Evolutionary conservation across 1,140 invertebrate genomes (phyloP), one percentile per base, ranked within the genome.

Genomic region (Pomacea maculata): DNA sequence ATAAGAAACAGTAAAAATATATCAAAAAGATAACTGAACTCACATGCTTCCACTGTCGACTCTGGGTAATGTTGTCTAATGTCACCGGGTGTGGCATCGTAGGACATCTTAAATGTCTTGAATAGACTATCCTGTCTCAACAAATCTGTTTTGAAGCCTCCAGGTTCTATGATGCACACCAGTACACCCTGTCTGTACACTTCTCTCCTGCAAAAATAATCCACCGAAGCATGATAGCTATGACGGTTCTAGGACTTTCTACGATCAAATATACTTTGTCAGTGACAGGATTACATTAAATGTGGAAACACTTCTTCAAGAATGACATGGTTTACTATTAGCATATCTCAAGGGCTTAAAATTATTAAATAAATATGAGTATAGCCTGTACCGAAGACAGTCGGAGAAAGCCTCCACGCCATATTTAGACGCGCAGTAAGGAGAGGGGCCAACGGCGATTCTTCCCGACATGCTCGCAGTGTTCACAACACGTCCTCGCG

Each of bases 401-500:
- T 84, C 83, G 6, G 84, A 85, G 64, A 83, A 87, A 34, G 79
- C 86, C 68, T 85, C 84, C 7, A 87, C 84, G 14, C 80, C 86
- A 82, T 80, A 83, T 77, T 86, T 87, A 19, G 83, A 81, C 0
- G 83, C 74, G 67, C 68, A 75, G 67, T 87, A 87, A 17, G 83
- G 79, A 6, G 70, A 45, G n/a, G 25, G 14, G 4, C 67, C 17
- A 7, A 76, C 25, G 10, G 80, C 73, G 67, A 85, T 64, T 52
- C 81, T 77, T 34, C 84, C 83, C 10, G 76, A 15, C 9, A 83
- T 72, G 63, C 86, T 86, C 15, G 81, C 71, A 29, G 80, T 83
- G 74, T 85, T 87, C 15, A 87, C 83, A 29, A 87, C 70, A 12
- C 86, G 78, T 15, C 86, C 86, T n/a, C 75, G 25, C 17, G 57